phyloP scores from a whole-genome alignment of 2,113 vertebrate genomes.

The Trematomus loennbergii region DNA sequence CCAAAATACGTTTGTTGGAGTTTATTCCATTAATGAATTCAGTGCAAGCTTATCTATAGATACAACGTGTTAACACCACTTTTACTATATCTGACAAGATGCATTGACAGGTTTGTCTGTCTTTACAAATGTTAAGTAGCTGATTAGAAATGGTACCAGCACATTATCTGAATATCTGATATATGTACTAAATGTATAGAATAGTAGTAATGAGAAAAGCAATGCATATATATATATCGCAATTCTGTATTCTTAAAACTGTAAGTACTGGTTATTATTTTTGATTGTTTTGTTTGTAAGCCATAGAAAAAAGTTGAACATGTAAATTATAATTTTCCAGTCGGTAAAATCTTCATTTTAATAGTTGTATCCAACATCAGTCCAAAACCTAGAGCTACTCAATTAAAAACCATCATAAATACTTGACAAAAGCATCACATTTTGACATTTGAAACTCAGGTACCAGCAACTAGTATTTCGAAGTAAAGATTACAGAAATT shows the following conservation, averaged over 20 bases:
- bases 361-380: background rate
- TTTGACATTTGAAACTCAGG: background rate
- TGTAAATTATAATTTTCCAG: background rate
- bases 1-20: background rate
- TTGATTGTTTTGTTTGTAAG: background rate
- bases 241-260: too few relatives aligned
- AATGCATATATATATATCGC: background rate
- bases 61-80: background rate
- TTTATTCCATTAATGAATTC: too few relatives aligned
- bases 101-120: background rate
- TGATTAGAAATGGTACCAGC: background rate
- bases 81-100: too few relatives aligned
- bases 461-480: background rate
- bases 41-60: background rate
- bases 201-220: background rate
- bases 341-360: background rate
- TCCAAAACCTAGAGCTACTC: background rate
- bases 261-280: background rate
- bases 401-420: background rate
- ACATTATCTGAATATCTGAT: background rate
- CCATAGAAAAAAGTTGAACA: background rate
- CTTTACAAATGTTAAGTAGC: background rate
- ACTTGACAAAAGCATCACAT: background rate
- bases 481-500: background rate
- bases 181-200: too few relatives aligned